phyloP scores from a whole-genome alignment of 1,140 invertebrate genomes.

The Yoshiicerus persimilis region DNA sequence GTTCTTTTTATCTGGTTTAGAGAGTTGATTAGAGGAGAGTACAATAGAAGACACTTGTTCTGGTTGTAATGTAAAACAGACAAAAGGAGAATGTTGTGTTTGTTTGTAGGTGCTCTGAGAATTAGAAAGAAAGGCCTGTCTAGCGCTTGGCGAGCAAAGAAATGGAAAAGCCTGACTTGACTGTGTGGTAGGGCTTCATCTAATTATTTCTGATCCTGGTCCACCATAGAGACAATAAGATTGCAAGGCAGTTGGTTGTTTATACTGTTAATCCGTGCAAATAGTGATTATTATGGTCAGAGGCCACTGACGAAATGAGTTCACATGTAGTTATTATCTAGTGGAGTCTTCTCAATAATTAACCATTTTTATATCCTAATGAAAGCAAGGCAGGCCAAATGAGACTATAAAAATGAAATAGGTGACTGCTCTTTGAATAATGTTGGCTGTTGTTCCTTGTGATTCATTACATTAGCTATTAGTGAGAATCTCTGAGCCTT shows the following conservation, averaged over 20 bases:
- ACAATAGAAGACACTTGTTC: neutral
- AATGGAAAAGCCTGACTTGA: neutral
- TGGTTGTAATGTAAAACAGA: neutral
- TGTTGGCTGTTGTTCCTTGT: neutral
- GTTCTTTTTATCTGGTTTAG: neutral
- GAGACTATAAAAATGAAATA: slow-evolving; percentile 28
- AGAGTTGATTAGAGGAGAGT: neutral
- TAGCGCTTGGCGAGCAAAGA: neutral
- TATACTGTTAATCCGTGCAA: slow-evolving; percentile 30
- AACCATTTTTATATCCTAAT: slow-evolving; percentile 27
- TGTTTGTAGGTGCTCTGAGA: neutral
- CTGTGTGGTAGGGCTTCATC: neutral
- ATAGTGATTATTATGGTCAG: slow-evolving; percentile 22
- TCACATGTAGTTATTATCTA: slow-evolving; percentile 7
- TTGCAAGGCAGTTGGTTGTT: slow-evolving; percentile 10
- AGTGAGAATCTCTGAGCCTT: neutral
- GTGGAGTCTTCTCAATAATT: slow-evolving; percentile 23
- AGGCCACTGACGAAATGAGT: slow-evolving; percentile 19
- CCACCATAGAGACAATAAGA: slow-evolving; percentile 25
- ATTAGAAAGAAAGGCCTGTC: neutral
- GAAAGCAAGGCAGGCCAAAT: slow-evolving; percentile 17
- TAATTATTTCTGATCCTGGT: slow-evolving; percentile 25
- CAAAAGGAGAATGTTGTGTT: neutral
- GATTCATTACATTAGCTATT: slow-evolving; percentile 11
- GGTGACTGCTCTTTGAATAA: slow-evolving; percentile 19